phyloP scores from a whole-genome alignment of 2,888 invertebrate genomes.

The Beris chalybata region DNA sequence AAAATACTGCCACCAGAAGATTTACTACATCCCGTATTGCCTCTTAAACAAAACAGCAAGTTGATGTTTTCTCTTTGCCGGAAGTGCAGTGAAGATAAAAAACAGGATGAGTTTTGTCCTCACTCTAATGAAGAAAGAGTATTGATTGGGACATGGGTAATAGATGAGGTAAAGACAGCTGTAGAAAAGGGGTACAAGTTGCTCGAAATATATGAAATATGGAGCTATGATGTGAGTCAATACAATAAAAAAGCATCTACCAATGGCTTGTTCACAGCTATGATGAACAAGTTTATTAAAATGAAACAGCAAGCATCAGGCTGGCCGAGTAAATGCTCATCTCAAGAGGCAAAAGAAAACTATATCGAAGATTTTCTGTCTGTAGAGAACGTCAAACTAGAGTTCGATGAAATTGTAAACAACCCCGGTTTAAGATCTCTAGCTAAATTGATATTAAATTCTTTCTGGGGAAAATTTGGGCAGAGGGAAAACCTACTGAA shows the following conservation, averaged over 20 bases:
- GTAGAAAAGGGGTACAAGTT: conserved; percentile 2
- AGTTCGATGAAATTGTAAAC: neutral
- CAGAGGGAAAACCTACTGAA: too few relatives aligned
- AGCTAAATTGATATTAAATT: too few relatives aligned
- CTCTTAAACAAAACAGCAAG: conserved; percentile 42
- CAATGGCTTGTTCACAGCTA: neutral
- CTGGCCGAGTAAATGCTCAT: too few relatives aligned
- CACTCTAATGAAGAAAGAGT: too few relatives aligned
- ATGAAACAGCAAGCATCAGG: too few relatives aligned
- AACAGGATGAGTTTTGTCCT: neutral
- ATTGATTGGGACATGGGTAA: too few relatives aligned
- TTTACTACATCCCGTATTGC: conserved; percentile 46
- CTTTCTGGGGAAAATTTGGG: too few relatives aligned
- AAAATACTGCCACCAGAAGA: conserved; percentile 42
- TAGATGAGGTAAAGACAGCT: conserved; percentile 1
- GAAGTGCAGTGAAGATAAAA: conserved; percentile 36
- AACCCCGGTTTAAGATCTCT: too few relatives aligned
- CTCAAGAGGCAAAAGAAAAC: too few relatives aligned
- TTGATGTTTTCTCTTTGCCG: conserved; percentile 44
- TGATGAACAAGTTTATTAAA: conserved; percentile 7
- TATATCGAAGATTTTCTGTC: too few relatives aligned
- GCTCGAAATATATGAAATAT: conserved; percentile 8
- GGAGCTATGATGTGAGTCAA: neutral
- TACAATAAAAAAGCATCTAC: neutral
- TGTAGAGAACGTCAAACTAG: too few relatives aligned